These are phyloP conservation scores for Cygnus atratus DNA, from an alignment of 2,113 vertebrate genomes.

Conservation along the genomic window DNA sequence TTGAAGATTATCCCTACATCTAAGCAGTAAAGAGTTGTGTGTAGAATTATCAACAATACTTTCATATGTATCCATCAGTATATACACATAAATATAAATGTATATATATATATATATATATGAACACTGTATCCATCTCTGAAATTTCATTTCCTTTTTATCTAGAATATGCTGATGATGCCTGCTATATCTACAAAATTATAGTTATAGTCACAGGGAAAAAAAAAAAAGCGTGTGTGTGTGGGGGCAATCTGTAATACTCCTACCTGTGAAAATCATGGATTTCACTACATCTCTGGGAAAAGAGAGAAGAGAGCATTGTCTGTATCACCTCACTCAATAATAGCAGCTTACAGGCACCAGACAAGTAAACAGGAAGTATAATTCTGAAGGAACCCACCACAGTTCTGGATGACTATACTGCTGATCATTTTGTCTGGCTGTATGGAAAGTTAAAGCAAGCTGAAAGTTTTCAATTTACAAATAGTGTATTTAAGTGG, in stretches of 20 bases:
- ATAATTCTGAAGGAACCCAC: background rate
- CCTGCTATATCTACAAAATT: background rate
- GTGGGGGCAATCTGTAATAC: background rate
- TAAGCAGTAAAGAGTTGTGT: background rate
- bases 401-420: background rate
- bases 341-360: background rate
- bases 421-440: background rate
- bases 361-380: background rate
- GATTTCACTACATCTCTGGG: background rate
- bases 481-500: conserved; percentile 6
- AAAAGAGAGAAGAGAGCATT: background rate
- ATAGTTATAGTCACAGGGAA: background rate
- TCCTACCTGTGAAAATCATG: background rate
- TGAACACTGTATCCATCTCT: background rate
- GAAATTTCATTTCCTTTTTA: background rate
- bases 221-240: background rate
- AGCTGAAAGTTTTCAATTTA: conserved; percentile 52
- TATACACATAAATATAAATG: background rate
- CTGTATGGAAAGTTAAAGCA: background rate
- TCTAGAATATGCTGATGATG: background rate
- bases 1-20: background rate
- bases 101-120: background rate
- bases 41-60: background rate
- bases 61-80: background rate
- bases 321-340: background rate